Base-by-base conservation (phyloP, 2,113 vertebrate genomes). In the Edolisoma coerulescens region DNA sequence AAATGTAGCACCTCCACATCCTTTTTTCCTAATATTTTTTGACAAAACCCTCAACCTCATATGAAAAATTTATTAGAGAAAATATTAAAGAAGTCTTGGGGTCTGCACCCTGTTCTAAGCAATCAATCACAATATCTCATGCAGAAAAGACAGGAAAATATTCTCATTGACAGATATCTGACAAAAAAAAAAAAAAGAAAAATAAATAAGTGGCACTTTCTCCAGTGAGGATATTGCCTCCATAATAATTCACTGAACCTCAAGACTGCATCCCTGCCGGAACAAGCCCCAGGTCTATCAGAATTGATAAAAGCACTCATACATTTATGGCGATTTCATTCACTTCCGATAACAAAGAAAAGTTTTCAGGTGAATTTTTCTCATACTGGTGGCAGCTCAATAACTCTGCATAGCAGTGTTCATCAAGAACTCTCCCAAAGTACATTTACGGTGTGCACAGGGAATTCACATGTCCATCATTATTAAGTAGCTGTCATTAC, bases 31-130 rank as follows among this genome's bases (percentile, higher is more conserved):
- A 77, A 79, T 60, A 37, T 57, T 94, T 96, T 97, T 87, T 64
- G 28, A 95, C 70, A 91, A 91, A 63, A 9, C 13, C 52, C 41
- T 94, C 13, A 28, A 28, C 22, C 27, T 95, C 75, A 71, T 65
- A 92, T 63, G 42, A 97, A 70, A 93, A 95, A 64, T 83, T 63
- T 95, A 95, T 84, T 89, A 84, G n/a, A 74, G 37, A 87, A 95
- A 82, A 84, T 89, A 97, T 84, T 84, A 60, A 95, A 78, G 70
- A 47, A 88, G 47, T 67, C 54, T 94, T 80, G 71, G 32, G 45
- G 33, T 87, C 61, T 93, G 37, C n/a, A 90, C 49, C 57, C 15
- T 87, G 64, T 86, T 96, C 93, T 93, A 87, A 91, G n/a, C 63
- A 93, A 97, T 90, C 64, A 92, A n/a, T 87, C 92, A 85, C 10